Base-by-base conservation (phyloP, 2,888 invertebrate species). In the Mythimna loreyi region DNA sequence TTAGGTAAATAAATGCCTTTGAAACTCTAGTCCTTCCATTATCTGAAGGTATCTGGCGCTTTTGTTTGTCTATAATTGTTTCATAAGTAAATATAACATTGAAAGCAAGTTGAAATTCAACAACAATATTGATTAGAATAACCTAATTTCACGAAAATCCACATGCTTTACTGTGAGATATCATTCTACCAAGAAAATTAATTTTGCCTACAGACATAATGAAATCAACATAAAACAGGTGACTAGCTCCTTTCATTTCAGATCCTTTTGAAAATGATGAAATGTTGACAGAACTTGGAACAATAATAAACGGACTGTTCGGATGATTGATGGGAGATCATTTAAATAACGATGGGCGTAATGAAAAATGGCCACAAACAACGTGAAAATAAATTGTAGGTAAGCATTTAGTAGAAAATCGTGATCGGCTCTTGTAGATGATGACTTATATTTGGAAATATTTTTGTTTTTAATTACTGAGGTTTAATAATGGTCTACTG, bases 41-140 rank as follows among this genome's bases (percentile, higher is more conserved):
- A 66, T 49, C 6, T 43, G 28, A n/a, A 28, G 49, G 53, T 25
- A 66, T 70, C 25, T 21, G 2, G 8, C 0, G 59, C 23, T 25
- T 50, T 75, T 79, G 63, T 55, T 45, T 53, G n/a, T 30, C 9
- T 28, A 16, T 72, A 63, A 61, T 73, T 75, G 57, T 64, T 60
- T 64, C 45, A 9, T 43, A 40, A 52, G 52, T 76, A 76, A 61
- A 57, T 66, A 53, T 43, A 13, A 55, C n/a, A n/a, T 6, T 57
- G 36, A 67, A 53, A 79, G 53, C 25, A 67, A 49, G 36, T 67
- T 53, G 36, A 16, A 53, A 74, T 49, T 57, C 9, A 43, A 53
- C 60, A 79, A 68, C 63, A 67, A 63, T 74, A 79, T 79, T 64
- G 49, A 57, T 74, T 45, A 61, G 60, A 47, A 40, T 74, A 57